Base-by-base conservation (phyloP, 2,113 vertebrate genomes). In the Chaetura pelagica region DNA sequence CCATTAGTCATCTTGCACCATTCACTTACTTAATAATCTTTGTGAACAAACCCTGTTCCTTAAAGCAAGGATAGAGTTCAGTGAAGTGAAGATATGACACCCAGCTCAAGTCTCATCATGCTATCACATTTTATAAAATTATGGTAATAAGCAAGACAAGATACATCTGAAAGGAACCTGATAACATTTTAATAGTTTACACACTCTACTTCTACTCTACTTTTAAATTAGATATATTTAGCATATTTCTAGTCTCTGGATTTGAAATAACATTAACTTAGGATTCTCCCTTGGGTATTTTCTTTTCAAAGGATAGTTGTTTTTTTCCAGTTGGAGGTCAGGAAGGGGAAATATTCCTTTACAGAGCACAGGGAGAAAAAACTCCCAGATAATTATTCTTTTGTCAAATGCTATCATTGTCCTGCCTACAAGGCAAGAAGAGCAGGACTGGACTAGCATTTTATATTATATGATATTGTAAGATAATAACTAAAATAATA, bases 401-500 rank as follows among this genome's bases (percentile, higher is more conserved):
- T 75, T 91, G 35, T 83, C 38, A 72, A 93, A 48, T 34, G 23
- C 22, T 49, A 32, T 58, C 54, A n/a, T 46, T 92, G 79, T 74
- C 80, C 76, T 93, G 57, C 42, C 72, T 88, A 61, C 13, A 32
- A 74, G 77, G 7, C 15, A 14, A 76, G 42, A 49, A 10, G 17
- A 64, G 29, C 78, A 88, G 13, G 38, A 52, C 26, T 40, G 17
- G 71, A 90, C 9, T 7, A 27, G 6, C 12, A 71, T 67, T 94
- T 83, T 34, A 51, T 5, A 51, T 5, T 8, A 61, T 40, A 63
- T 90, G 92, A 51, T 5, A 51, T 5, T 8, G 58, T 40, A 63
- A 92, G 92, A 71, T 59, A 54, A n/a, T 44, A 84, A 62, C 55
- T 90, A 63, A 76, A 85, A 80, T 49, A 93, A 62, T 69, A 88